Evolutionary conservation across 2,113 vertebrate genomes (phyloP).

Genomic region (Thunnus thynnus): DNA sequence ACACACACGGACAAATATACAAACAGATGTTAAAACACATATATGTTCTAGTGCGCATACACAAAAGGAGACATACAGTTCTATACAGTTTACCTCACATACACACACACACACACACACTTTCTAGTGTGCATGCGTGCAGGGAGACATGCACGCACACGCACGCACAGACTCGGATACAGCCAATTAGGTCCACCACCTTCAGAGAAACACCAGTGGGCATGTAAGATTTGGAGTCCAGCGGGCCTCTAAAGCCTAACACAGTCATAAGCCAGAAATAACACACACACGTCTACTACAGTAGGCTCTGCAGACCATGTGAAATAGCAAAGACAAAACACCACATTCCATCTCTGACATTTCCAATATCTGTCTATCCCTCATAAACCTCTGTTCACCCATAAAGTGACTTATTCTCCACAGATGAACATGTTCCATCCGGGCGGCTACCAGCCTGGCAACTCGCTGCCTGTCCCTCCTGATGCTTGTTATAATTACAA

Average conservation of each 20-base stretch:
- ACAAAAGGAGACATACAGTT: constrained; percentile 14
- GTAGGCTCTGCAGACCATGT: constrained; percentile 77
- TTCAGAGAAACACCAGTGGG: constrained; percentile 81
- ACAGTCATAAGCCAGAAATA: constrained; percentile 81
- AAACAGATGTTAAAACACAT: constrained; percentile 57
- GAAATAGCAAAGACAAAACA: constrained; percentile 82
- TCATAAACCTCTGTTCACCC: constrained; percentile 76
- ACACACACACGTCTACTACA: constrained; percentile 68
- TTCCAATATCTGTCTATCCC: constrained; percentile 83
- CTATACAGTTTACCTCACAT: constrained; percentile 18
- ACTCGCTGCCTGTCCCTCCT: constrained; percentile 23
- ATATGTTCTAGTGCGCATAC: constrained; percentile 32
- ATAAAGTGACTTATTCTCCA: constrained; percentile 76
- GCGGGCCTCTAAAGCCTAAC: constrained; percentile 79
- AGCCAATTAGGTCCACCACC: constrained; percentile 80
- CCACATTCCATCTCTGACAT: constrained; percentile 81
- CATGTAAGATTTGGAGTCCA: constrained; percentile 75
- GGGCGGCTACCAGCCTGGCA: constrained; percentile 35
- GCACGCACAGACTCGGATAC: constrained; percentile 56
- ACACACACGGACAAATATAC: constrained; percentile 29
- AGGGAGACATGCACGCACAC: constrained; percentile 23
- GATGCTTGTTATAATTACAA: constrained; percentile 53
- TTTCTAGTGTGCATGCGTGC: background rate
- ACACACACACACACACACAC: constrained; percentile 22
- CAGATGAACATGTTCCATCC: constrained; percentile 71